Base-by-base conservation (phyloP, 2,888 invertebrate genomes). In the Dolomedes plantarius region DNA sequence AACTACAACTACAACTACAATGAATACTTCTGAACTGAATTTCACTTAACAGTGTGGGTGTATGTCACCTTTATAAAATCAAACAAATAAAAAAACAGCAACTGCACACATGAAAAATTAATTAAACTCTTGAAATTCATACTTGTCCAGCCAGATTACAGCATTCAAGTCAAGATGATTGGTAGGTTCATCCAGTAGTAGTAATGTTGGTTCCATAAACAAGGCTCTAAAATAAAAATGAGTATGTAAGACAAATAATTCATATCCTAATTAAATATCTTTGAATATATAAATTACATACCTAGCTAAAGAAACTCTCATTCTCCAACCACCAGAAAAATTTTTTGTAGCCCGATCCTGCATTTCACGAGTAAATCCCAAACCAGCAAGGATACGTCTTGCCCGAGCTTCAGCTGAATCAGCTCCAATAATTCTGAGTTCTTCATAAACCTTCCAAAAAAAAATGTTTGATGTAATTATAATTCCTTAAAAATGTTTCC, bases 91-190 rank as follows among this genome's bases (percentile, higher is more conserved):
- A n/a, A n/a, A n/a, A n/a, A n/a, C n/a, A n/a, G n/a, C n/a, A n/a
- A n/a, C n/a, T n/a, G n/a, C n/a, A n/a, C n/a, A n/a, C n/a, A n/a
- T n/a, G n/a, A n/a, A n/a, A n/a, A n/a, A n/a, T n/a, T n/a, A n/a
- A n/a, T n/a, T n/a, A n/a, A n/a, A n/a, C n/a, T n/a, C 7, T 7
- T 7, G 5, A 36, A 62, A 39, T 19, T 27, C 80, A 93, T 92
- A 96, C 95, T 99, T 99, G 91, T 99, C 99, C 80, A 99, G 93
- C 99, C 99, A 99, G 93, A 99, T 99, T 72, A 99, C 99, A 89
- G 99, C 99, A 91, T 99, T 99, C 83, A 99, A 93, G 93, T 99
- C 99, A 90, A 99, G 95, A 92, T 99, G 99, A 93, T 99, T 99
- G 0, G 99, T 99, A 89, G 99, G 99, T 93, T 99, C 99, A 92